These are phyloP conservation scores for Phymastichus coffea DNA, from an alignment of 1,140 invertebrate species.

Conservation along the genomic window DNA sequence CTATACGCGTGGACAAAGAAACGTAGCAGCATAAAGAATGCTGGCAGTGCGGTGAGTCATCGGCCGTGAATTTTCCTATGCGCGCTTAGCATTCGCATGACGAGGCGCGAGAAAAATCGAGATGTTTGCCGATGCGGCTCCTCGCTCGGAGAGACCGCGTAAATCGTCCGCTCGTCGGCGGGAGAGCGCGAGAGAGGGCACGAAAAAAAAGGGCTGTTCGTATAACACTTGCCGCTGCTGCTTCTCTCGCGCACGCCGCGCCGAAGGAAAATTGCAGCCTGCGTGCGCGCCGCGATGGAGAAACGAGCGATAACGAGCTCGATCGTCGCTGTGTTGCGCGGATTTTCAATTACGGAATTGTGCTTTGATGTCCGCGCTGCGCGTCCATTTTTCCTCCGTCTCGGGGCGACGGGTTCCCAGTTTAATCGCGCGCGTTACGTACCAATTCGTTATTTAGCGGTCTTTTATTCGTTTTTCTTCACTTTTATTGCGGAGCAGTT, in stretches of 20 bases:
- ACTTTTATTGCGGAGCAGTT: too few species aligned
- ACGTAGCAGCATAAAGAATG: neutral
- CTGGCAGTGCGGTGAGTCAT: conserved; percentile 5
- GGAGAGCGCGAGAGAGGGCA: too few species aligned
- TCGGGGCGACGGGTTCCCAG: too few species aligned
- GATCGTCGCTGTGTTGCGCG: neutral
- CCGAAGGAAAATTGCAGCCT: neutral
- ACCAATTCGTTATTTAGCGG: neutral
- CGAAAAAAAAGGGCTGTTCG: neutral
- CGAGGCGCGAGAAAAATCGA: conserved; percentile 16
- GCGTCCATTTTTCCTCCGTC: too few species aligned
- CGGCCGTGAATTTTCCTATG: conserved; percentile 20
- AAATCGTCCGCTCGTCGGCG: neutral
- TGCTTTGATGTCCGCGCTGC: neutral
- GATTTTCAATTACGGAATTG: too few species aligned
- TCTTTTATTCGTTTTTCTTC: too few species aligned
- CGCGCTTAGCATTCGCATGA: too few species aligned
- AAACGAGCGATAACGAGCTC: conserved; percentile 9
- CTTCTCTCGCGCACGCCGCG: too few species aligned
- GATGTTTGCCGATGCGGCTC: conserved; percentile 19
- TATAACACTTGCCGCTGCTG: too few species aligned
- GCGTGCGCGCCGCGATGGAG: neutral
- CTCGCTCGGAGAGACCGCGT: too few species aligned
- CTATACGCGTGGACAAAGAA: neutral
- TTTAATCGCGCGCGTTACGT: neutral